Conservation (phyloP, 2,797 vertebrate genomes). For the Enteromius argenteus region DNA sequence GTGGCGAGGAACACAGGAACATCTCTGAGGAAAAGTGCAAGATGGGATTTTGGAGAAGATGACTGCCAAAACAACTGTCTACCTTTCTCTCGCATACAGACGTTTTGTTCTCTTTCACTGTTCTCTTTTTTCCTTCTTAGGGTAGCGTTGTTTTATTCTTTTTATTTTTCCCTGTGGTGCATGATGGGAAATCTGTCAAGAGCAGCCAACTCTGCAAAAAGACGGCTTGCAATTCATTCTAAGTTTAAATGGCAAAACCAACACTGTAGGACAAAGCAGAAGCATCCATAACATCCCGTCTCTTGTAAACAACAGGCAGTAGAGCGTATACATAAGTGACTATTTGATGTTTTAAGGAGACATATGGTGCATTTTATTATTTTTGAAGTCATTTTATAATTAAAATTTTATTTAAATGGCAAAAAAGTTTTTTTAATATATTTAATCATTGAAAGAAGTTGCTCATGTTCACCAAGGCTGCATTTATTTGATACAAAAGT, state of each 20-base stretch:
- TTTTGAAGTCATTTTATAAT: background rate
- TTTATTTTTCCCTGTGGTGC: background rate
- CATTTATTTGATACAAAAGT: background rate
- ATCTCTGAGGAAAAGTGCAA: background rate
- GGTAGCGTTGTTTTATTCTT: background rate
- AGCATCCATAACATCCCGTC: background rate
- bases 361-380: background rate
- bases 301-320: background rate
- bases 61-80: background rate
- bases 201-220: constrained; percentile 22
- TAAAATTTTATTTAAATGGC: background rate
- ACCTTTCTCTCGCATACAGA: background rate
- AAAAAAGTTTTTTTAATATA: background rate
- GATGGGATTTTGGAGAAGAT: background rate
- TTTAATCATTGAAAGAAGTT: background rate
- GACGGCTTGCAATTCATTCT: constrained; percentile 12
- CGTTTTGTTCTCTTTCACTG: constrained; percentile 15
- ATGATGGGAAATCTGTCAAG: constrained; percentile 43
- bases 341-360: background rate
- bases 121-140: background rate
- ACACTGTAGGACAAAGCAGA: background rate
- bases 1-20: constrained; percentile 20
- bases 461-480: background rate
- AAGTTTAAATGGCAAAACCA: constrained; percentile 8
- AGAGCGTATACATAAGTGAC: background rate